Evolutionary conservation across 2,113 vertebrate species (phyloP), one percentile per base, ranked within the genome.

Genomic region (Pomatostomus ruficeps): DNA sequence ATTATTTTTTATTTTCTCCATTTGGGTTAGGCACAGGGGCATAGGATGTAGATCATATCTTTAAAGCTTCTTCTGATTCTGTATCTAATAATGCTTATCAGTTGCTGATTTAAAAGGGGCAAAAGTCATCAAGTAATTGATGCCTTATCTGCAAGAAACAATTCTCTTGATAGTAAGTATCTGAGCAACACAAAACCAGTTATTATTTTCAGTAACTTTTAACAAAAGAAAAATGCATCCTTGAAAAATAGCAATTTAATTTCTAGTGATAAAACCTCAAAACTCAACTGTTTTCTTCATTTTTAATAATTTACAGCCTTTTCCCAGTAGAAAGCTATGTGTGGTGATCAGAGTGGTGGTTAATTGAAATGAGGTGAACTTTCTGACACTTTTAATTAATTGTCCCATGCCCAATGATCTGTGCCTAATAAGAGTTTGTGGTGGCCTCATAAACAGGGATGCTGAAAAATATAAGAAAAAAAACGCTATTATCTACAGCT

Each of bases 161-260:
- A 90, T 81, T 59, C 24, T 95, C 85, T 68, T 62, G 31, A 65
- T 74, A 81, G 62, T 45, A 94, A 95, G 57, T 55, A 57, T 91
- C 61, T 84, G 78, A 96, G 74, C 43, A 88, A 85, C 59, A 94
- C 16, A 65, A 85, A 89, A 3, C 7, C 24, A 81, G 85, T 91
- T 78, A 91, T 73, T 95, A 89, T 94, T 96, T 93, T 63, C 57
- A 80, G 59, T 52, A 83, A 73, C 36, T 92, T 96, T 93, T 88
- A 89, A 94, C 55, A 46, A 70, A 87, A 89, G 78, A 90, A 92
- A 88, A 96, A 92, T 58, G 9, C 35, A 62, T 92, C 76, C 38
- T 85, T 65, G 62, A 93, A 91, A 94, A 84, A 80, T 6, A 73
- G 24, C 24, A 67, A 88, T 88, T 62, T 79, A 78, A 91, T 91